phyloP scores from a whole-genome alignment of 2,113 vertebrate species.

The Gavialis gangeticus region DNA sequence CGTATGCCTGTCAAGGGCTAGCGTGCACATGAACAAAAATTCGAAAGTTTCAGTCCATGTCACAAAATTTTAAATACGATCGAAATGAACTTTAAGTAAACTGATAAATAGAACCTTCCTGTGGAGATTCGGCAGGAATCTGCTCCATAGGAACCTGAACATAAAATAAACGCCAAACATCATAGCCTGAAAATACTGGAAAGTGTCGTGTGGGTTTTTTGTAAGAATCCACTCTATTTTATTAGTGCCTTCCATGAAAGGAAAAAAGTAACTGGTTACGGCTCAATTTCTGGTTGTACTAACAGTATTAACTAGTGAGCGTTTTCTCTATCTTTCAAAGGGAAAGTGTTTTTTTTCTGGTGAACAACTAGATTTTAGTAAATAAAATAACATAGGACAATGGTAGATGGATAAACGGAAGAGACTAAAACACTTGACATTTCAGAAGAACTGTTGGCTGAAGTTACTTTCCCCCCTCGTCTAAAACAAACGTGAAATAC shows the following conservation, averaged over 20 bases:
- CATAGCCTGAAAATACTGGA: neutral
- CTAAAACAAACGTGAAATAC: neutral
- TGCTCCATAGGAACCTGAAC: neutral
- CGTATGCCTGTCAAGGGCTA: neutral
- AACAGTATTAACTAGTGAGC: neutral
- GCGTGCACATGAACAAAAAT: neutral
- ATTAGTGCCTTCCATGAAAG: neutral
- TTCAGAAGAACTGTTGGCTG: slow-evolving; percentile 49
- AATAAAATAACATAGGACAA: slow-evolving; percentile 35
- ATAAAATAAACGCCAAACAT: neutral
- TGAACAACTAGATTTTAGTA: slow-evolving; percentile 9
- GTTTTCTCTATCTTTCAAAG: no score
- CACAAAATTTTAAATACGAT: neutral
- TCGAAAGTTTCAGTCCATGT: accelerated
- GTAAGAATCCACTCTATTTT: neutral
- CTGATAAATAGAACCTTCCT: neutral
- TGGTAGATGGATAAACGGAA: slow-evolving; percentile 9
- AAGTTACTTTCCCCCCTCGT: neutral
- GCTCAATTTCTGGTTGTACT: neutral
- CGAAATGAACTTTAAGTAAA: neutral
- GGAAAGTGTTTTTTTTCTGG: neutral
- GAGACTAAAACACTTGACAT: slow-evolving; percentile 74
- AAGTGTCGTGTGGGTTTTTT: accelerated
- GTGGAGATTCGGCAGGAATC: neutral
- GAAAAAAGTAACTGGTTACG: neutral